Percentiles rank a stretch among this genome's conserved stretches.
Evolutionary conservation across 2,888 invertebrate species (phyloP).

Genomic region (Chymomyza amoena): DNA sequence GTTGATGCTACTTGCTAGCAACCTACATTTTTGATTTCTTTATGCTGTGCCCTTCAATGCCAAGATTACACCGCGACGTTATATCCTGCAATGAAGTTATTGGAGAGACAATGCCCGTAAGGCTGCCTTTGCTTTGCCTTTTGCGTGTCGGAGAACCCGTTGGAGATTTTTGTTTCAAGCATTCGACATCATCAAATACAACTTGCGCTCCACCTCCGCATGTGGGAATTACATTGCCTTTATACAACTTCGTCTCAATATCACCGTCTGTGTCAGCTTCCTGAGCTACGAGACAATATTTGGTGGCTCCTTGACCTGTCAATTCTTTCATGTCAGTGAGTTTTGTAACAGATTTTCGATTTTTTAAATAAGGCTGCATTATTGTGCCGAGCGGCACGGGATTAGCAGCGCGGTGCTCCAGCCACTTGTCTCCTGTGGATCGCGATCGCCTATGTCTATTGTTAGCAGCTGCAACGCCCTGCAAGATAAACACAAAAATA

Average conservation of each 20-base stretch:
- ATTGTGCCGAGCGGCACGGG: slow-evolving; percentile 93
- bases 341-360: slow-evolving; percentile 90
- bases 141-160: slow-evolving; percentile 79
- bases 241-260: slow-evolving; percentile 94
- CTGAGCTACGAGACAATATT: slow-evolving; percentile 96
- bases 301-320: slow-evolving; percentile 85
- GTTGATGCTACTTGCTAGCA: not conserved
- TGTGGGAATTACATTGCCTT: slow-evolving; percentile 96
- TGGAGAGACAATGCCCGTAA: slow-evolving; percentile 51
- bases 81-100: slow-evolving; percentile 68
- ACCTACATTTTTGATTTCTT: slow-evolving; percentile 76
- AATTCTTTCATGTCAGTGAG: slow-evolving; percentile 89
- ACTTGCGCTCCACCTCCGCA: slow-evolving; percentile 97
- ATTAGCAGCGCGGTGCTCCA: slow-evolving; percentile 91
- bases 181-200: slow-evolving; percentile 96
- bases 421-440: slow-evolving; percentile 89
- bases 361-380: slow-evolving; percentile 89
- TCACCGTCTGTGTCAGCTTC: slow-evolving; percentile 95
- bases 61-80: slow-evolving; percentile 76
- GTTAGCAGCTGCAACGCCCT: slow-evolving; percentile 86
- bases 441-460: slow-evolving; percentile 88
- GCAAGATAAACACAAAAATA: not conserved
- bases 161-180: slow-evolving; percentile 89
- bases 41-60: slow-evolving; percentile 78
- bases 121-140: slow-evolving; percentile 71